A percentile compares a stretch with the other conserved stretches of the same genome.
phyloP scores from a whole-genome alignment of 2,888 invertebrate genomes.

The Ditylenchus weischeri region DNA sequence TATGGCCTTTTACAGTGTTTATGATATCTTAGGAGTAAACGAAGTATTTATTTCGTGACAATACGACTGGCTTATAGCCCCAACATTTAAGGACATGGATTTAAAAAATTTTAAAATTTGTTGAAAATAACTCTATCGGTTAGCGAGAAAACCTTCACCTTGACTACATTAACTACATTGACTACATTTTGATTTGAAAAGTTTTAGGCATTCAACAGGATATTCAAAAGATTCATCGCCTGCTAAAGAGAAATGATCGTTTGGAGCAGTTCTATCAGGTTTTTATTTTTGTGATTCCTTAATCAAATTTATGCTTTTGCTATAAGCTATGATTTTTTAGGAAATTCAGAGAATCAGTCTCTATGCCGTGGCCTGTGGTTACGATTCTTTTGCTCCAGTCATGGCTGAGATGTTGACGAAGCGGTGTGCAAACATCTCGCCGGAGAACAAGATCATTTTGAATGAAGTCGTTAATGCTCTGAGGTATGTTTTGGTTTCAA shows the following conservation, averaged over 20 bases:
- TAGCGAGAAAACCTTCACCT: no score
- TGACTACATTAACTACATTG: no score
- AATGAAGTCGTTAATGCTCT: conserved; percentile 1
- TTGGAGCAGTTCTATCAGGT: conserved; percentile 19
- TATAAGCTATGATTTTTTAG: conserved; percentile 7
- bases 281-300: not conserved
- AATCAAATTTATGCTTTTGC: not conserved
- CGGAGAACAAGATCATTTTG: conserved; percentile 10
- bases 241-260: conserved; percentile 12
- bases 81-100: no score
- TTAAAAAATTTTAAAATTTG: no score
- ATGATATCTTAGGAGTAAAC: no score
- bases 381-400: conserved; percentile 1
- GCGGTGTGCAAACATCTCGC: conserved; percentile 7
- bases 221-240: conserved; percentile 12
- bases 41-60: no score
- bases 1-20: no score
- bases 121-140: no score
- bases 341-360: conserved; percentile 14
- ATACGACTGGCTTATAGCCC: no score
- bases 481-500: not conserved
- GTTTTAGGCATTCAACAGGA: conserved; percentile 2
- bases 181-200: no score
- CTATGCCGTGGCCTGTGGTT: conserved; percentile 15
- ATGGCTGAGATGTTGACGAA: conserved; percentile 8